These are phyloP conservation scores for Rhimphoctona megacephalus DNA, from an alignment of 2,888 invertebrate species.

Conservation along the genomic window DNA sequence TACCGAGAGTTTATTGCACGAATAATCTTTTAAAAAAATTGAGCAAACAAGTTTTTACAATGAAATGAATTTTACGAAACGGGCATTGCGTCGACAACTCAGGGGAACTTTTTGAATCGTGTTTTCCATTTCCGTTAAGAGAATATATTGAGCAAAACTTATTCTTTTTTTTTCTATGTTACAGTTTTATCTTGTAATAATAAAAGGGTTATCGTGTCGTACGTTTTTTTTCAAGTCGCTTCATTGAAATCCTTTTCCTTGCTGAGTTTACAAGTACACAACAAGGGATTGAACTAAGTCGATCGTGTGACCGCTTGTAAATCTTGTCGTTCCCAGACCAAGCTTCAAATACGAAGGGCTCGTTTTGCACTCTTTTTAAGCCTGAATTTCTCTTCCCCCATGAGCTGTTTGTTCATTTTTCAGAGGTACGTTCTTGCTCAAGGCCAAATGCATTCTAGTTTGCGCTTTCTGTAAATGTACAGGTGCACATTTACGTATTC, in stretches of 20 bases:
- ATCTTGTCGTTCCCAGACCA: neutral
- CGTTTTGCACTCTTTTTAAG: neutral
- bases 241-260: neutral
- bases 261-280: neutral
- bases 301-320: neutral
- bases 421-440: conserved; percentile 14
- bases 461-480: neutral
- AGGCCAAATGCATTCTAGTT: conserved; percentile 20
- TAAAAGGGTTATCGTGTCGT: conserved; percentile 54
- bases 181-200: conserved; percentile 67
- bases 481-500: conserved; percentile 58
- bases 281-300: neutral
- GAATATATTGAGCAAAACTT: conserved; percentile 12
- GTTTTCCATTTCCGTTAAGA: conserved; percentile 14
- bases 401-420: neutral
- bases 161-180: conserved; percentile 59
- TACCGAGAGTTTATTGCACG: conserved; percentile 55
- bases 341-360: neutral
- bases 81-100: conserved; percentile 20
- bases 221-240: neutral
- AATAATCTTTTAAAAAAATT: conserved; percentile 32
- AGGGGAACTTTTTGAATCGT: conserved; percentile 29
- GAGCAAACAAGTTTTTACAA: conserved; percentile 26
- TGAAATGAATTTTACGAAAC: conserved; percentile 29
- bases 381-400: neutral